Percentiles rank a stretch among this genome's conserved stretches.
phyloP scores from a whole-genome alignment of 2,797 vertebrate species.

The Acestrorhynchus altus region DNA sequence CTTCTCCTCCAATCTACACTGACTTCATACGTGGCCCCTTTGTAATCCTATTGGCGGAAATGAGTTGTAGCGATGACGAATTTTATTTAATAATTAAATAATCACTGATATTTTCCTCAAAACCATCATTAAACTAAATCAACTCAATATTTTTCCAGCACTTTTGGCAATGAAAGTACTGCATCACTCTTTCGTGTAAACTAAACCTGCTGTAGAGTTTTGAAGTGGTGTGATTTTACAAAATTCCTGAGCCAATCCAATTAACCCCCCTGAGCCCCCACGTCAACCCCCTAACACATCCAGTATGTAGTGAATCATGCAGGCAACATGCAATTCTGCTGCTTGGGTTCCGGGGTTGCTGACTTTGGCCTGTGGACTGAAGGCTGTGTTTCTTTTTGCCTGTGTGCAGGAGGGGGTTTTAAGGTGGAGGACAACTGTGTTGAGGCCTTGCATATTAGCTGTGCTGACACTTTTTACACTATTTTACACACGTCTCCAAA shows the following conservation, averaged over 20 bases:
- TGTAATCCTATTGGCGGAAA: no score
- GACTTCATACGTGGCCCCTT: no score
- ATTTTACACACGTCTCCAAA: conserved; percentile 13
- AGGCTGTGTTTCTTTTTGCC: not conserved
- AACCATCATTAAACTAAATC: not conserved
- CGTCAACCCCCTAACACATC: not conserved
- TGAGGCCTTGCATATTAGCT: not conserved
- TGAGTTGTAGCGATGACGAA: no score
- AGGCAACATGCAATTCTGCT: not conserved
- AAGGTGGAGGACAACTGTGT: not conserved
- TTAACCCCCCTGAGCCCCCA: no score
- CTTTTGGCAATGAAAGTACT: no score
- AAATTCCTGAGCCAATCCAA: not conserved
- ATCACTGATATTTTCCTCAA: no score
- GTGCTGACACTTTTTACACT: not conserved
- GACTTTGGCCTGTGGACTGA: not conserved
- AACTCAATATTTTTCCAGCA: no score
- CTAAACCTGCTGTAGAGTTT: not conserved
- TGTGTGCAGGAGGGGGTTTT: not conserved
- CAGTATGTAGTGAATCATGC: not conserved
- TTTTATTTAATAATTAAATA: no score
- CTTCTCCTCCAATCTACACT: no score
- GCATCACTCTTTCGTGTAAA: not conserved
- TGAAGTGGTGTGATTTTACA: not conserved
- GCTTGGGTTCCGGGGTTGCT: not conserved